These are phyloP conservation scores for Nipponia nippon DNA, from an alignment of 2,113 vertebrate species.

Conservation along the genomic window DNA sequence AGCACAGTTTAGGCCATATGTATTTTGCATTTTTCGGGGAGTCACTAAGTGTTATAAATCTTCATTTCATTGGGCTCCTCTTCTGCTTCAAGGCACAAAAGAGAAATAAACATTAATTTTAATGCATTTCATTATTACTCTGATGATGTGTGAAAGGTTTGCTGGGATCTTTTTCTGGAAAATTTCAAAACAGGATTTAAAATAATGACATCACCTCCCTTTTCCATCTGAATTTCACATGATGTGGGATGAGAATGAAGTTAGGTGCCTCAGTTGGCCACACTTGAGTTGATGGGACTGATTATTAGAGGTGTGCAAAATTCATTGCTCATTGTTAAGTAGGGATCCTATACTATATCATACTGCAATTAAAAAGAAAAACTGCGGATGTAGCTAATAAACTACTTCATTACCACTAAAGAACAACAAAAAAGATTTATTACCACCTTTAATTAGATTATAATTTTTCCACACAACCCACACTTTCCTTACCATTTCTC, in stretches of 20 bases:
- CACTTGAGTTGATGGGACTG: not conserved
- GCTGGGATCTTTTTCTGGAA: not conserved
- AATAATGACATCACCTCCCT: slow-evolving; percentile 1
- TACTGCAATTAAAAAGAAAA: not conserved
- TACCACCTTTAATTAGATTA: not conserved
- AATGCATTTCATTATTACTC: slow-evolving; percentile 37
- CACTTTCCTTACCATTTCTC: not conserved
- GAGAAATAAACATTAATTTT: slow-evolving; percentile 21
- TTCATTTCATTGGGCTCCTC: not conserved
- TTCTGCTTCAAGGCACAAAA: not conserved
- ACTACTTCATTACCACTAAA: not conserved
- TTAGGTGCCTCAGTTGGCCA: not conserved
- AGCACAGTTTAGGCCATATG: not conserved
- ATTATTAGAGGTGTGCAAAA: not conserved
- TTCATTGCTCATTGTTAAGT: not conserved
- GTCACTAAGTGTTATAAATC: not conserved
- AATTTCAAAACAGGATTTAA: slow-evolving; percentile 24
- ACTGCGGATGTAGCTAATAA: not conserved
- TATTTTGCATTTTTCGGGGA: slow-evolving; percentile 21
- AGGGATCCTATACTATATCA: not conserved
- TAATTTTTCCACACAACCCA: not conserved
- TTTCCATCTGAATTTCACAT: not conserved
- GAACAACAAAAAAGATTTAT: not conserved
- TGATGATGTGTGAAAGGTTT: slow-evolving; percentile 17
- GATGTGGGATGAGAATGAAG: not conserved